phyloP scores from a whole-genome alignment of 37 sponge, comb jelly and placozoan species.

The Aplysina aerophoba region DNA sequence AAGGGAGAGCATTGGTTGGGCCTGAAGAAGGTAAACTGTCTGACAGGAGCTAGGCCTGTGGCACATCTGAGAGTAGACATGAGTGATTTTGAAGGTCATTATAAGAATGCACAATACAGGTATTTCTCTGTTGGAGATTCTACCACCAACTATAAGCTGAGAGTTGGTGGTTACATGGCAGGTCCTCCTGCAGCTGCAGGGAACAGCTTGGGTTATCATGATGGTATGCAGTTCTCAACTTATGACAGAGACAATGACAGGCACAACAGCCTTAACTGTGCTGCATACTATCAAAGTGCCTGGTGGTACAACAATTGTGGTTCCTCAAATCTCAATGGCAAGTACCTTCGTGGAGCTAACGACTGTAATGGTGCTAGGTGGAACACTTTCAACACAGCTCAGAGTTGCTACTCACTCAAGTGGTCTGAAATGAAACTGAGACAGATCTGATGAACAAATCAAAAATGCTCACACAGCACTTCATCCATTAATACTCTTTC shows the following conservation, averaged over 20 bases:
- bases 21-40: slow-evolving; percentile 26
- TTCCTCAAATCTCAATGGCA: not conserved
- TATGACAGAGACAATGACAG: slow-evolving; percentile 22
- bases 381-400: not conserved
- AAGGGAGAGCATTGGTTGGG: slow-evolving; percentile 41
- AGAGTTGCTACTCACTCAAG: not conserved
- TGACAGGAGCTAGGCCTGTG: not conserved
- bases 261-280: slow-evolving; percentile 3
- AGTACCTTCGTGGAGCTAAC: not conserved
- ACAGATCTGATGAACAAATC: too few relatives aligned
- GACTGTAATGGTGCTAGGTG: too few relatives aligned
- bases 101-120: slow-evolving; percentile 4
- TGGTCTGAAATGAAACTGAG: not conserved
- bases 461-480: too few relatives aligned
- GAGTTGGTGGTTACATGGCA: not conserved
- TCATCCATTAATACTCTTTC: too few relatives aligned
- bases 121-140: slow-evolving; percentile 10
- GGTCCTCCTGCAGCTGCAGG: too few relatives aligned
- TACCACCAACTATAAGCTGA: slow-evolving; percentile 6
- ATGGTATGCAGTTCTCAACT: not conserved
- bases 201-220: too few relatives aligned
- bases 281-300: not conserved
- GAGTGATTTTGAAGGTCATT: not conserved
- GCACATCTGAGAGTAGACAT: slow-evolving; percentile 25
- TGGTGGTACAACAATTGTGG: slow-evolving; percentile 13